These are phyloP conservation scores for Drosophila prostipennis DNA, from an alignment of 2,888 invertebrate species.

Conservation along the genomic window DNA sequence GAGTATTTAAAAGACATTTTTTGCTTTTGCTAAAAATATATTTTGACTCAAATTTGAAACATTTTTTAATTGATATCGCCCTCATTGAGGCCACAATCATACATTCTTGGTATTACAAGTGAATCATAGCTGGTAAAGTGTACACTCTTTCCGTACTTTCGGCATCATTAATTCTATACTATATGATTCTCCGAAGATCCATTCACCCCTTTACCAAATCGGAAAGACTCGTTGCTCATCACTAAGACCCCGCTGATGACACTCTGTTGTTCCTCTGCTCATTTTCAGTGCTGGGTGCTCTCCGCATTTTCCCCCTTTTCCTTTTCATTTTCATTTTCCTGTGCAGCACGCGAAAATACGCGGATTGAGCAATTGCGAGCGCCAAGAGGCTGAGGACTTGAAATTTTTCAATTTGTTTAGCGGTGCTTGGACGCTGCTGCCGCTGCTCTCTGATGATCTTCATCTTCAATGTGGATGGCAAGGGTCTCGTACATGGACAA, in stretches of 20 bases:
- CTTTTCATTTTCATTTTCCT: conserved; percentile 42
- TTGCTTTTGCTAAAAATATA: too few relatives aligned
- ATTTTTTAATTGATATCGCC: neutral
- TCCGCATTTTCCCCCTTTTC: conserved; percentile 18
- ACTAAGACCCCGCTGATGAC: conserved; percentile 26
- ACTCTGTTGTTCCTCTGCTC: conserved; percentile 18
- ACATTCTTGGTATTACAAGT: conserved; percentile 2
- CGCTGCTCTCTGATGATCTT: conserved; percentile 49
- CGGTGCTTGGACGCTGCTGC: conserved; percentile 43
- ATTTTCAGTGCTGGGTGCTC: conserved; percentile 34
- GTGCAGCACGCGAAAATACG: conserved; percentile 64
- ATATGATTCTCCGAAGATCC: neutral
- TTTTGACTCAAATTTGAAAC: too few relatives aligned
- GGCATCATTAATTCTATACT: conserved; percentile 21
- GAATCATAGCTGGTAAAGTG: conserved; percentile 2
- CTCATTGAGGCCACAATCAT: conserved; percentile 7
- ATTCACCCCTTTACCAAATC: conserved; percentile 15
- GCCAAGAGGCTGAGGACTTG: conserved; percentile 75
- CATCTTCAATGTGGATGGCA: conserved; percentile 52
- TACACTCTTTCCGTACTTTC: neutral
- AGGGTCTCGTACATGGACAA: conserved; percentile 11
- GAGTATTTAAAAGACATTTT: too few relatives aligned
- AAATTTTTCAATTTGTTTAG: conserved; percentile 76
- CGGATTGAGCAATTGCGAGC: conserved; percentile 76
- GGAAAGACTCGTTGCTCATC: conserved; percentile 17